These are phyloP conservation scores for Poeciliopsis turrubarensis DNA, from an alignment of 2,113 vertebrate genomes.

Conservation along the genomic window DNA sequence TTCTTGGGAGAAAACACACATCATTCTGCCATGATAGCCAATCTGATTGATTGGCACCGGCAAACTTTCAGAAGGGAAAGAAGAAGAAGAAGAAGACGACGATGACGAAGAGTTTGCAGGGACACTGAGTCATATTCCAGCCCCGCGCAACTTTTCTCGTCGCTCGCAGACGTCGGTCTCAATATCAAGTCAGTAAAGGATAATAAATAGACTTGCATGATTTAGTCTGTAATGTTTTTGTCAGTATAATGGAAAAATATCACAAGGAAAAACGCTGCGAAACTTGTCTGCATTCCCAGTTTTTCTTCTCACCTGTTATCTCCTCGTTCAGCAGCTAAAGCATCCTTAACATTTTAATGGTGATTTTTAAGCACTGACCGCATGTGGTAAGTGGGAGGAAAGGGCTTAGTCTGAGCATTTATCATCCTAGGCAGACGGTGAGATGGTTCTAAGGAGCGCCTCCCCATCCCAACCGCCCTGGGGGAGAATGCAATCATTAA, in stretches of 20 bases:
- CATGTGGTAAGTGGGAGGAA: neutral
- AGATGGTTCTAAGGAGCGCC: neutral
- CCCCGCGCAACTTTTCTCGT: no score
- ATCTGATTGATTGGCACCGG: conserved; percentile 63
- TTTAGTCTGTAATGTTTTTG: neutral
- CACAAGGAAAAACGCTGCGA: neutral
- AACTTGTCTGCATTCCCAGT: neutral
- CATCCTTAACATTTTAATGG: conserved; percentile 1
- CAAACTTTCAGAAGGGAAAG: conserved; percentile 45
- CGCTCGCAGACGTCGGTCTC: no score
- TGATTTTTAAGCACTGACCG: neutral
- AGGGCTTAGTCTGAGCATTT: neutral
- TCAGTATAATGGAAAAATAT: neutral
- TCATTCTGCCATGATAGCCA: conserved; percentile 41
- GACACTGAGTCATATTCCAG: conserved; percentile 12
- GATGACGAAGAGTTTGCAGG: conserved; percentile 21
- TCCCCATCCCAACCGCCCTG: no score
- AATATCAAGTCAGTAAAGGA: neutral
- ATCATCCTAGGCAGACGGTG: neutral
- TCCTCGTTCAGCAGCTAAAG: neutral
- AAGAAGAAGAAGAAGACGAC: neutral
- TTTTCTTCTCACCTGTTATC: neutral
- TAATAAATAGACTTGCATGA: neutral
- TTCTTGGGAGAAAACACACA: conserved; percentile 60
- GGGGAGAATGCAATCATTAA: neutral